Percentiles rank a stretch among this genome's conserved stretches.
These are phyloP conservation scores for Eledona agricola DNA, from an alignment of 2,888 invertebrate genomes.

Conservation along the genomic window DNA sequence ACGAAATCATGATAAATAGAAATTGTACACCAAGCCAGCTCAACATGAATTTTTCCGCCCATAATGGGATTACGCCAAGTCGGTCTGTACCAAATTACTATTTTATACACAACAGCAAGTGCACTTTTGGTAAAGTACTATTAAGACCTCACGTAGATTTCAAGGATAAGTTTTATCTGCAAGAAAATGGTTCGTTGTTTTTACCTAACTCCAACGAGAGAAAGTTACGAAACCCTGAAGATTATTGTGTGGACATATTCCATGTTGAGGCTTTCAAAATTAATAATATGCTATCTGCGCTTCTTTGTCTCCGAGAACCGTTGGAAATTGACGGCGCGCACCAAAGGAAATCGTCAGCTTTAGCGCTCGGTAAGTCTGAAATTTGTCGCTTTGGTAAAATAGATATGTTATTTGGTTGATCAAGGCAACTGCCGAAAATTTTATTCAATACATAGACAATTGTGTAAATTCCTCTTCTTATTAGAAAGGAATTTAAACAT, in stretches of 20 bases:
- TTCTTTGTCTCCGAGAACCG: conserved; percentile 8
- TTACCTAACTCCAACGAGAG: conserved; percentile 9
- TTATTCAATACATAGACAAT: too few relatives aligned
- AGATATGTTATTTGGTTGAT: too few relatives aligned
- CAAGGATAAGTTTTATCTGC: conserved; percentile 33
- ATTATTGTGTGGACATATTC: conserved; percentile 40
- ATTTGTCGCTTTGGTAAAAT: too few relatives aligned
- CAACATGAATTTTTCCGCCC: background rate
- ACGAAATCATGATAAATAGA: conserved; percentile 9
- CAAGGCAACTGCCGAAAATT: too few relatives aligned
- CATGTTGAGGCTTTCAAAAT: background rate
- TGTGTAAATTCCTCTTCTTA: too few relatives aligned
- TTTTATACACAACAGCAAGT: conserved; percentile 21
- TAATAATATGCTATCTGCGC: background rate
- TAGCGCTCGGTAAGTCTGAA: too few relatives aligned
- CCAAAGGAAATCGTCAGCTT: too few relatives aligned
- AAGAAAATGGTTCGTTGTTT: conserved; percentile 34
- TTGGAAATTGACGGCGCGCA: too few relatives aligned
- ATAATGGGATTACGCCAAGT: conserved; percentile 1
- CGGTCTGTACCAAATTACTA: conserved; percentile 10
- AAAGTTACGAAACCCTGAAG: conserved; percentile 9
- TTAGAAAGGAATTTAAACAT: too few relatives aligned
- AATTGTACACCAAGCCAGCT: background rate
- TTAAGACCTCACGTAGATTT: conserved; percentile 21
- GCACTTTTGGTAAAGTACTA: conserved; percentile 4